Conservation (phyloP, 2,113 vertebrate genomes). For the Cervus canadensis region DNA sequence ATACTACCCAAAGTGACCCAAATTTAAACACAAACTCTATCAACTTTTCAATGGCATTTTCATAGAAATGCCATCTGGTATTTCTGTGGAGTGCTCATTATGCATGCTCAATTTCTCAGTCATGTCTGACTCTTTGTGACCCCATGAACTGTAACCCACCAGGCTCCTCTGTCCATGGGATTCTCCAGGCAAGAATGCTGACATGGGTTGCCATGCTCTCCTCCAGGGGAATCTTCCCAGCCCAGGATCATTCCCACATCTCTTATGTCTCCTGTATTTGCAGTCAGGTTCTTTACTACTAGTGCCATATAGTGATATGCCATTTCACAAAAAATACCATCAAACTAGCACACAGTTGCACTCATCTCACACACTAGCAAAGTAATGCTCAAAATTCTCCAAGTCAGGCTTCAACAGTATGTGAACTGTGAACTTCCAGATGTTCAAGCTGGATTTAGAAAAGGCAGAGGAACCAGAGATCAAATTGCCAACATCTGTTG, state of each 20-base stretch:
- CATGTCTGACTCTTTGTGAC: neutral
- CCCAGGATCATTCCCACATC: neutral
- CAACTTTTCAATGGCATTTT: neutral
- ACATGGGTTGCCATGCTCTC: neutral
- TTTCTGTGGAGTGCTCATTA: neutral
- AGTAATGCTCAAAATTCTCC: neutral
- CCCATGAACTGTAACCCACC: neutral
- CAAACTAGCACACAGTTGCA: neutral
- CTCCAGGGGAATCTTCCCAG: neutral
- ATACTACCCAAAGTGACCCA: neutral
- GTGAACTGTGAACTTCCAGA: accelerated
- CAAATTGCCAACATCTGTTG: neutral
- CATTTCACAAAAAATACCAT: neutral
- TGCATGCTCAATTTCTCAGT: neutral
- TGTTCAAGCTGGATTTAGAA: neutral
- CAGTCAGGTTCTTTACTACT: neutral
- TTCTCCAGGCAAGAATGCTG: neutral
- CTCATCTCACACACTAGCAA: neutral
- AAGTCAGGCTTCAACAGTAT: neutral
- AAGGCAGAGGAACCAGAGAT: neutral
- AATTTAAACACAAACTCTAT: neutral
- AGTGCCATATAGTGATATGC: neutral
- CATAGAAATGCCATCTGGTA: neutral
- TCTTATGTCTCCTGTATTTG: neutral
- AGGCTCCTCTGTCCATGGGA: neutral